Conservation (phyloP, 2,797 vertebrate species). For the Pseudochromis fuscus region DNA sequence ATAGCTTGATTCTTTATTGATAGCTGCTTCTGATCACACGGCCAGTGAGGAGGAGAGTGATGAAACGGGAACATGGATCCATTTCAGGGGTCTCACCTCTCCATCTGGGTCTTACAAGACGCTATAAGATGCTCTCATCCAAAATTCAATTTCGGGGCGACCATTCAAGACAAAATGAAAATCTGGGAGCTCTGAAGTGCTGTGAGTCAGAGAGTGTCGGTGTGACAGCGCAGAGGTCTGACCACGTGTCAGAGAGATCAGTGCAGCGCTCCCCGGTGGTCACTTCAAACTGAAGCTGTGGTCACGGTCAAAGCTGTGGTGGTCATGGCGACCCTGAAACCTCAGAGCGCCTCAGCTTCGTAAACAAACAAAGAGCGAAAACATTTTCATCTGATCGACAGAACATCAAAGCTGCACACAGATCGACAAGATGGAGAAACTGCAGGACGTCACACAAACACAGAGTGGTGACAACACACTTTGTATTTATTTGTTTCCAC, state of each 20-base stretch:
- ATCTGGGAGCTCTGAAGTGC: background rate
- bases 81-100: slow-evolving; percentile 1
- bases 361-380: slow-evolving; percentile 8
- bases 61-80: slow-evolving; percentile 2
- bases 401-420: background rate
- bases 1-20: slow-evolving; percentile 12
- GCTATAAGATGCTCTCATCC: slow-evolving; percentile 19
- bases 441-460: no score
- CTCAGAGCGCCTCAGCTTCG: no score
- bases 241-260: slow-evolving; percentile 26
- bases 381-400: background rate
- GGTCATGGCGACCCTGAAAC: background rate
- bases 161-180: slow-evolving; percentile 27
- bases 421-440: no score
- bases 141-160: slow-evolving; percentile 29
- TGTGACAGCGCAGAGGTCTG: slow-evolving; percentile 16
- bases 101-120: slow-evolving; percentile 8
- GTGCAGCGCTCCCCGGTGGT: background rate
- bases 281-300: slow-evolving; percentile 17
- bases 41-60: slow-evolving; percentile 4
- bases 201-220: slow-evolving; percentile 9
- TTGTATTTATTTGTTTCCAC: no score
- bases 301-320: slow-evolving; percentile 8
- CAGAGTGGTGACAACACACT: no score
- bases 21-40: slow-evolving; percentile 16